Base-by-base conservation (phyloP, 2,888 invertebrate genomes). In the Melieria crassipennis region DNA sequence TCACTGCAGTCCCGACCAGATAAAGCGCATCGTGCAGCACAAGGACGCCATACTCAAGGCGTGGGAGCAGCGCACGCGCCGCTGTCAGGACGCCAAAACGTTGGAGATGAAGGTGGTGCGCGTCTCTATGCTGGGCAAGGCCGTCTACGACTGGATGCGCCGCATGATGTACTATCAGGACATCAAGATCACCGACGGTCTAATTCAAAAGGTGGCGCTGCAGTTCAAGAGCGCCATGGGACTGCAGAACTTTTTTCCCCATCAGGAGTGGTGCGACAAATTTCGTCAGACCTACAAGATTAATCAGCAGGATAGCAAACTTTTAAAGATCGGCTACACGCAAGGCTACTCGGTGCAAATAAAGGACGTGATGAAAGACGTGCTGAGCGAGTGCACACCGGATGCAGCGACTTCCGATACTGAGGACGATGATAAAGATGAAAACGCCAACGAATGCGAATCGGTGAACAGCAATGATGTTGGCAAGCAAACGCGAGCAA, bases 151-250 rank as follows among this genome's bases (percentile, higher is more conserved):
- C n/a, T 85, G 85, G 85, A 82, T 85, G 60, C 80, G 85, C 0
- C 81, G 85, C 16, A 84, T 85, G 83, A 84, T 85, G 84, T 85
- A 85, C 77, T 85, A 85, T 69, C 84, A 83, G 73, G 85, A 85
- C 61, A 83, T 85, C 46, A 78, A 76, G 52, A 82, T 85, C 64
- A 82, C 84, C 43, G 83, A 85, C 61, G 85, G 84, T 0, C 79
- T 85, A 0, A 84, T 85, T 63, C 83, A 84, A 73, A 85, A 85
- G 67, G 85, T 85, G 81, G 83, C 85, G 0, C 61, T 85, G 64
- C 85, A 85, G 42, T 85, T 85, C 71, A 84, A 84, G 69, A 84
- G 84, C 69, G 80, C 80, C 10, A 82, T 85, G 81, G 81, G 83
- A 4, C 47, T 85, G 63, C 79, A 75, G 13, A 80, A 81, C n/a